These are phyloP conservation scores for Azorinus chamasolen DNA, from an alignment of 2,888 invertebrate genomes.

Conservation along the genomic window DNA sequence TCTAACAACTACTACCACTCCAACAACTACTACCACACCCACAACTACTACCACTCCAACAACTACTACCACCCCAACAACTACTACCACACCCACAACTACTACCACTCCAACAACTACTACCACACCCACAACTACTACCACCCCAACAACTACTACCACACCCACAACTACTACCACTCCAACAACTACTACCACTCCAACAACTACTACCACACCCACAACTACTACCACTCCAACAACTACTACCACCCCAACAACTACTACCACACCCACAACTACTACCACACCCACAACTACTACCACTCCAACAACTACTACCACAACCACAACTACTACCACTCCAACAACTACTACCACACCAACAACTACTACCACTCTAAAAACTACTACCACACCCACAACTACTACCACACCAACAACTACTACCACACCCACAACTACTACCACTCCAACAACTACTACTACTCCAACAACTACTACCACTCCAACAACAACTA, in stretches of 20 bases:
- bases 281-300: neutral
- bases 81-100: neutral
- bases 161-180: constrained; percentile 3
- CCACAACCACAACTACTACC: too few species aligned
- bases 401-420: too few species aligned
- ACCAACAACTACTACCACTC: too few species aligned
- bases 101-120: constrained; percentile 3
- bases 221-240: constrained; percentile 5
- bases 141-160: neutral
- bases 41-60: neutral
- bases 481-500: too few species aligned
- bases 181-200: constrained; percentile 7
- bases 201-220: constrained; percentile 1
- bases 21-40: neutral
- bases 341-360: too few species aligned
- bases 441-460: too few species aligned
- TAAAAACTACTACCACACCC: too few species aligned
- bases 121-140: constrained; percentile 1
- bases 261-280: constrained; percentile 3
- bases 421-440: too few species aligned
- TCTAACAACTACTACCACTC: neutral
- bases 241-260: neutral
- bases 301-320: neutral
- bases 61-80: neutral
- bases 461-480: too few species aligned